These are phyloP conservation scores for Cliona cf. orientalis DNA, from an alignment of 37 sponge, comb jelly and placozoan species.

Conservation along the genomic window DNA sequence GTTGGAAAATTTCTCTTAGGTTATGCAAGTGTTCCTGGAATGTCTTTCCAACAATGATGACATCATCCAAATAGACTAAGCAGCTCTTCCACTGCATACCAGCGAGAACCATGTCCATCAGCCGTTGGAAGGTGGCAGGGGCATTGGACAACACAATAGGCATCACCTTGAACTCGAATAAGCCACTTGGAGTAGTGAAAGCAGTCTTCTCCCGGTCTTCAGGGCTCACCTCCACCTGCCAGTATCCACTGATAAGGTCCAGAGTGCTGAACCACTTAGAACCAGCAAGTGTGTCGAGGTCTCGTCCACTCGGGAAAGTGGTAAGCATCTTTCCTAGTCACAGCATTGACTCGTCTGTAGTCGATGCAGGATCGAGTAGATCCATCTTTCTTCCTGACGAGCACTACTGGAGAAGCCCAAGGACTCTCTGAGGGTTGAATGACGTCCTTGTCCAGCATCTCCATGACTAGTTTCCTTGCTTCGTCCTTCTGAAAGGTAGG, in stretches of 20 bases:
- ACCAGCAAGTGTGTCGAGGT: conserved; percentile 17
- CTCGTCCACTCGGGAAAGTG: conserved; percentile 14
- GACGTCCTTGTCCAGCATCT: too few relatives aligned
- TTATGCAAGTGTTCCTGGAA: conserved; percentile 42
- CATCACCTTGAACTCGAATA: too few relatives aligned
- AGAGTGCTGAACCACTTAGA: conserved; percentile 30
- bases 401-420: too few relatives aligned
- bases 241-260: conserved; percentile 32
- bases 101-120: conserved; percentile 39
- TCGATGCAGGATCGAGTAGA: conserved; percentile 12
- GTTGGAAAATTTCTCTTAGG: conserved; percentile 11
- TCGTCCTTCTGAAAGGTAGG: neutral
- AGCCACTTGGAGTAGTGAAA: conserved; percentile 15
- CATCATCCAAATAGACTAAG: conserved; percentile 50
- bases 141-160: too few relatives aligned
- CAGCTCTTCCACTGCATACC: conserved; percentile 14
- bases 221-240: conserved; percentile 3
- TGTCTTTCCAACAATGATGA: conserved; percentile 28
- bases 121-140: conserved; percentile 44
- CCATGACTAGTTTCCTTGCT: neutral
- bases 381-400: conserved; percentile 29
- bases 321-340: conserved; percentile 29
- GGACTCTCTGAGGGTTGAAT: too few relatives aligned
- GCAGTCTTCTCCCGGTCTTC: conserved; percentile 40
- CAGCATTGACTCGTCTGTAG: conserved; percentile 20